Base-by-base conservation (phyloP, 2,113 vertebrate species). In the Embiotoca jacksoni region DNA sequence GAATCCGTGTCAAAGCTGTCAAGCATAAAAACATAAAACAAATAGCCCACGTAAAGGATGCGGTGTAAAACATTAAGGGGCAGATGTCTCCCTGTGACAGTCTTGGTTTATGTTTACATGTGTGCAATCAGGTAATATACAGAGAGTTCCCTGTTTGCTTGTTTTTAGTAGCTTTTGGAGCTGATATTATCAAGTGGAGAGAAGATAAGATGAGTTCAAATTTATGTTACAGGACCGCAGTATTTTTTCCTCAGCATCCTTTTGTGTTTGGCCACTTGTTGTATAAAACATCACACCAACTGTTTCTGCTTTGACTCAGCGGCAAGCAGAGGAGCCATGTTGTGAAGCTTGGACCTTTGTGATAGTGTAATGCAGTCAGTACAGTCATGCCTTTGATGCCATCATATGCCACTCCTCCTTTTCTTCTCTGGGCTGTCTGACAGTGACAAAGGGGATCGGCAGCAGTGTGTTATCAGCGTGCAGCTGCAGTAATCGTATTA, bases 401-500 rank as follows among this genome's bases (percentile, higher is more conserved):
- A 81, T 87, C 86, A 57, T 58, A 75, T 60, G 73, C 81, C 82
- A 70, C 81, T 86, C 80, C 72, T 67, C 60, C 23, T 65, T 61
- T 78, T 78, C 76, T 66, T 83, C 81, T 76, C 68, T 35, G 72
- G 83, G 63, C 74, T 66, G 75, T 83, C 71, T 80, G 81, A 84
- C 85, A 78, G 76, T 76, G 73, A 87, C 84, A 88, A 90, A 87
- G 80, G 81, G 87, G 88, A 86, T 86, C 78, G 69, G 90, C 82
- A 76, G 85, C 76, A 65, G 83, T 39, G 80, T 84, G 89, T 92
- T 92, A 93, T 92, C 90, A 81, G 70, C 47, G 83, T 83, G 86
- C 91, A 82, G 86, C 90, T 80, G 86, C 89, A 72, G 85, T 92
- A 93, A 93, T 91, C 87, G 83, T 89, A 93, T 93, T 93, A 93